Percentiles rank a stretch among this genome's conserved stretches.
Conservation (phyloP, 2,888 invertebrate species). For the Noctua fimbriata region DNA sequence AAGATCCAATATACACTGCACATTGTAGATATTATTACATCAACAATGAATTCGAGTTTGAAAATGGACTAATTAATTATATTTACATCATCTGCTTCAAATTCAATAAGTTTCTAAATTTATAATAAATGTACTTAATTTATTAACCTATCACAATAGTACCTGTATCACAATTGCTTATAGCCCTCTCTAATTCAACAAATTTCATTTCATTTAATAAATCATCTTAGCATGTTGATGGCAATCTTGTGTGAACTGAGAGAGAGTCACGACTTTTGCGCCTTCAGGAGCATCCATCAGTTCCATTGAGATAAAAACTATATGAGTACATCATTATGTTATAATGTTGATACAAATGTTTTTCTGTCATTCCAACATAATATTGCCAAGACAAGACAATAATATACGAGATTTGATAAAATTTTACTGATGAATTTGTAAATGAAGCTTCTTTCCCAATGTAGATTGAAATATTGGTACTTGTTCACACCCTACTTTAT, state of each 20-base stretch:
- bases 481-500: slow-evolving; percentile 73
- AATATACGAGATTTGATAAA: background rate
- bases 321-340: background rate
- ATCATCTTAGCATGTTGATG: background rate
- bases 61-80: background rate
- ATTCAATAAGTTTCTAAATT: background rate
- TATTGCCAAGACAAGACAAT: background rate
- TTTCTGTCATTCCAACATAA: slow-evolving; percentile 23
- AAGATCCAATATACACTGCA: slow-evolving; percentile 9
- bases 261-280: background rate
- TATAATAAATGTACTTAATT: background rate
- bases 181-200: background rate
- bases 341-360: background rate
- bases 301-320: background rate
- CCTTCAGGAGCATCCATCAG: background rate
- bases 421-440: slow-evolving; percentile 68
- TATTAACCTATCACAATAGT: slow-evolving; percentile 4
- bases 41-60: background rate
- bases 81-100: background rate
- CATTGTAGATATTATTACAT: background rate
- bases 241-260: background rate
- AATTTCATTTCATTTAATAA: background rate
- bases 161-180: slow-evolving; percentile 7
- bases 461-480: slow-evolving; percentile 82
- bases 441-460: slow-evolving; percentile 82